Base-by-base conservation (phyloP, 1,140 invertebrate species). In the Protaetia brevitarsis region DNA sequence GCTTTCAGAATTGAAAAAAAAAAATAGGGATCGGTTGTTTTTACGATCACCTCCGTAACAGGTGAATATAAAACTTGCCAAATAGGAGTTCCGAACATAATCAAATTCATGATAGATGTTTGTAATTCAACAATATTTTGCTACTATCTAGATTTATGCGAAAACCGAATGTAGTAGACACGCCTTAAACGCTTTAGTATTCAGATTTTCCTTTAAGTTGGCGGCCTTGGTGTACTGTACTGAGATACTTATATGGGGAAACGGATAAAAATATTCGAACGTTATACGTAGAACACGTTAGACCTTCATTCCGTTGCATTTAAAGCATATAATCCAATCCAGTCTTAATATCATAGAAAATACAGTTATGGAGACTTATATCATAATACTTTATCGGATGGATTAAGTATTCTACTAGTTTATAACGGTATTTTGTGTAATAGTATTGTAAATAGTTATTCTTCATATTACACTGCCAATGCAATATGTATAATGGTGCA, bases 351-450 rank as follows among this genome's bases (percentile, higher is more conserved):
- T 45, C 37, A 51, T 23, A 51, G 19, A 51, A 51, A 51, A 7
- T 51, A 51, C 41, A 51, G 41, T 51, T 51, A 51, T 23, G 2
- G 19, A 26, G 41, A 51, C 10, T 51, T 51, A 51, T 51, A 51
- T 51, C 41, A 51, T 51, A 51, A 19, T 13, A 51, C 26, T 23
- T 51, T 23, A 23, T 3, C 13, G 19, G 7, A 13, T 13, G n/a
- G 16, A 51, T 23, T 51, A 19, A 10, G 19, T 19, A 51, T 7
- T n/a, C n/a, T n/a, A n/a, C n/a, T n/a, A n/a, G n/a, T n/a, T 23
- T 3, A 2, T 51, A 51, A 51, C 41, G 19, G 41, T 51, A 51
- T 3, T 23, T 23, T 6, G 19, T 23, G n/a, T n/a, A n/a, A n/a
- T n/a, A n/a, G n/a, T n/a, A n/a, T n/a, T n/a, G n/a, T n/a, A n/a